These are phyloP conservation scores for Drosophila triauraria DNA, from an alignment of 1,140 invertebrate genomes.

Conservation along the genomic window DNA sequence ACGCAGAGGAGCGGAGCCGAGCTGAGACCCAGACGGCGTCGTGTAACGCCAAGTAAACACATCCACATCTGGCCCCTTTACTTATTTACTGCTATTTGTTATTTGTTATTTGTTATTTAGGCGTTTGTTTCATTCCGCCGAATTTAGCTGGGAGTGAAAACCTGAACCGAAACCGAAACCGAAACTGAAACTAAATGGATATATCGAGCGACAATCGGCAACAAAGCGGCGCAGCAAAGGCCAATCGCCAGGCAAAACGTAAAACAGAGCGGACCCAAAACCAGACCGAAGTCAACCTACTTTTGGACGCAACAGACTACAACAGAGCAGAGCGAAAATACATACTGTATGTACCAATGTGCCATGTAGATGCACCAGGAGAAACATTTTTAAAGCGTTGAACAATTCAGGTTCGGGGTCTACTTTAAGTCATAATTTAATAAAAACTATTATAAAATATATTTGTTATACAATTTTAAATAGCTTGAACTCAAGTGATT, in stretches of 20 bases:
- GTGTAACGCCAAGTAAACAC: constrained; percentile 30
- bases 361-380: constrained; percentile 12
- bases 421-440: not conserved
- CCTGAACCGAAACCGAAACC: constrained; percentile 46
- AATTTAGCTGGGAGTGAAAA: constrained; percentile 66
- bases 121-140: constrained; percentile 38
- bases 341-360: constrained; percentile 8
- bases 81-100: constrained; percentile 37
- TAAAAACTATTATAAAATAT: not conserved
- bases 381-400: not conserved
- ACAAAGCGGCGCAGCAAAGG: constrained; percentile 31
- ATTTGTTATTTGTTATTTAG: constrained; percentile 41
- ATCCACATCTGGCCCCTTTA: constrained; percentile 25
- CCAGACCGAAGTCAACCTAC: constrained; percentile 75
- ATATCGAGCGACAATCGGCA: constrained; percentile 36
- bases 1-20: not conserved
- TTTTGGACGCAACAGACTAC: constrained; percentile 73
- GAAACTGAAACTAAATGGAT: constrained; percentile 52
- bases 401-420: too few relatives aligned
- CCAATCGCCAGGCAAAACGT: constrained; percentile 15
- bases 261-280: constrained; percentile 43
- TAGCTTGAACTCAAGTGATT: too few relatives aligned
- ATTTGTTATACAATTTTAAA: not conserved
- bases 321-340: constrained; percentile 6
- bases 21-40: not conserved